Base-by-base conservation (phyloP, 2,113 vertebrate species). In the Dolichotis patagonum region DNA sequence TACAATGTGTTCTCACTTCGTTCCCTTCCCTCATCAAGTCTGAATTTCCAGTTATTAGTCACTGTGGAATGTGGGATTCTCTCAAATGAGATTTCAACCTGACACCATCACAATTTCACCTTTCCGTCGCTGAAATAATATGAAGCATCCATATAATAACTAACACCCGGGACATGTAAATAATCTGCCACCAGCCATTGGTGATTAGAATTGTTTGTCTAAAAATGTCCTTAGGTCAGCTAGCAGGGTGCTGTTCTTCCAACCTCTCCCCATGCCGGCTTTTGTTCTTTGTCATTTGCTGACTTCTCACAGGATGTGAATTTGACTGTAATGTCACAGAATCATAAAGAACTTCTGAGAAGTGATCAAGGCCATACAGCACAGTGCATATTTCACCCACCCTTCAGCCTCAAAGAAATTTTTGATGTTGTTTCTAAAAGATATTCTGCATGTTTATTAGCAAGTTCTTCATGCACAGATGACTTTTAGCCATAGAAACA, bases 301-400 rank as follows among this genome's bases (percentile, higher is more conserved):
- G 67, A 95, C 54, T 73, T 93, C 83, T 95, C 82, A 97, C 91
- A 94, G 96, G 96, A 97, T 98, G 69, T 97, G 82, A 91, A 94
- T 94, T 86, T 92, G 10, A 85, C 73, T 91, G 46, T 16, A 85
- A 13, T 63, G 71, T 89, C 88, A 54, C 3, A 90, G 8, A 60
- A 56, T 73, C 22, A 62, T 90, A 73, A 95, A 88, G 88, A 90
- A 90, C 2, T 38, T 97, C 91, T 95, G 77, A 54, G 46, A 97
- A 88, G 86, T 96, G 94, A 94, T 69, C 60, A 88, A 69, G 52
- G 75, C 4, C 10, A n/a, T 24, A 86, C 28, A 46, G 10, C 28
- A 58, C 58, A 88, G 4, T 82, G 16, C 54, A 60, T 9, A 54
- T 41, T 19, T 88, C 43, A 56, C 6, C 46, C 60, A 24, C 88